Percentiles rank a stretch among this genome's conserved stretches.
Evolutionary conservation across 2,888 invertebrate genomes (phyloP).

Genomic region (Merodon equestris): DNA sequence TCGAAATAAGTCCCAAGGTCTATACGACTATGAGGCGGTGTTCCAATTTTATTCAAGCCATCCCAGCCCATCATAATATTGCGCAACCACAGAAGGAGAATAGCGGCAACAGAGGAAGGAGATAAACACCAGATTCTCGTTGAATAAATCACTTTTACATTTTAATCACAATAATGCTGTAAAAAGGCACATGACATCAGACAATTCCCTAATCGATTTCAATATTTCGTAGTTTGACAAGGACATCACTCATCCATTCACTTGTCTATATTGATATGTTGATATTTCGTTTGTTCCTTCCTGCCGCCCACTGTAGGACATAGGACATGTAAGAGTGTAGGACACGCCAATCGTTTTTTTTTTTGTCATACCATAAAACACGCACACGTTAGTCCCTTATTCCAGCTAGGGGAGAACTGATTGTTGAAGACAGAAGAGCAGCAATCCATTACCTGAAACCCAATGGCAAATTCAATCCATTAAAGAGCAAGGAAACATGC

Average conservation of each 20-base stretch:
- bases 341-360: too few relatives aligned
- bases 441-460: constrained; percentile 15
- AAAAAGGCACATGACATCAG: constrained; percentile 8
- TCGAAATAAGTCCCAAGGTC: too few relatives aligned
- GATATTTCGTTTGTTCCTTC: background rate
- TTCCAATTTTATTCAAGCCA: too few relatives aligned
- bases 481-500: background rate
- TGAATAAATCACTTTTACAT: constrained; percentile 17
- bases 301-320: background rate
- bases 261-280: background rate
- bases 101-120: too few relatives aligned
- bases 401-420: too few relatives aligned
- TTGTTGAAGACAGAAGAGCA: background rate
- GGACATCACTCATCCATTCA: constrained; percentile 35
- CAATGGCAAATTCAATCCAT: constrained; percentile 20
- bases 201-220: constrained; percentile 18
- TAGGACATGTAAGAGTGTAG: too few relatives aligned
- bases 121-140: constrained; percentile 1
- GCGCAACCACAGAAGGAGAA: too few relatives aligned
- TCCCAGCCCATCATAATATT: too few relatives aligned
- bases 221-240: constrained; percentile 28
- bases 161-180: constrained; percentile 2
- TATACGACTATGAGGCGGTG: too few relatives aligned
- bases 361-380: too few relatives aligned
- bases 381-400: background rate